Conservation (phyloP, 2,888 invertebrate genomes). For the Druceiella hillmani region DNA sequence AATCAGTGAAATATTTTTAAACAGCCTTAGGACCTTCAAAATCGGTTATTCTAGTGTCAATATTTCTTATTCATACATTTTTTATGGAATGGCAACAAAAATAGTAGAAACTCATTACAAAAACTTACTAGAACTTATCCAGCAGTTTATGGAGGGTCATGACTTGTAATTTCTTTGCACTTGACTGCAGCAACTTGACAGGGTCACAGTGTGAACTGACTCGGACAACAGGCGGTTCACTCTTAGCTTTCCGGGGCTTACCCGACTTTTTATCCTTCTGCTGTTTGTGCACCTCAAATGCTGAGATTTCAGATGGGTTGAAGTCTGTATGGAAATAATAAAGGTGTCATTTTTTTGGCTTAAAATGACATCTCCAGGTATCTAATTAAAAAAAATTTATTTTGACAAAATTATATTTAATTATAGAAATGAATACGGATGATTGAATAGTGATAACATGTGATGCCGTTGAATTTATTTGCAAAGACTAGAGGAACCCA, state of each 20-base stretch:
- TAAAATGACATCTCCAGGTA: too few species aligned
- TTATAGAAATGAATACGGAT: too few species aligned
- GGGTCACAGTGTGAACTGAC: conserved; percentile 45
- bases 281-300: conserved; percentile 45
- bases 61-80: neutral
- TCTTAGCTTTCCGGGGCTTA: conserved; percentile 21
- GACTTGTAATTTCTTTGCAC: conserved; percentile 51
- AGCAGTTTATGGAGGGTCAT: conserved; percentile 45
- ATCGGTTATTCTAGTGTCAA: too few species aligned
- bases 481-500: too few species aligned
- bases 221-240: conserved; percentile 22
- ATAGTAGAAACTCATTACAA: neutral
- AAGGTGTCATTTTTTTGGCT: too few species aligned
- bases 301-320: conserved; percentile 42
- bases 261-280: conserved; percentile 28
- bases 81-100: neutral
- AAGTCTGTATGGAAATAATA: too few species aligned
- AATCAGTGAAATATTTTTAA: too few species aligned
- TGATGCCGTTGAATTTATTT: too few species aligned
- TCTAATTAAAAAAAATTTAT: too few species aligned
- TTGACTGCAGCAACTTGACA: conserved; percentile 50
- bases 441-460: too few species aligned
- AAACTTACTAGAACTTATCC: conserved; percentile 43
- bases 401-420: too few species aligned
- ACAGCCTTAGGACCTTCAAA: too few species aligned